Conservation (phyloP, 2,113 vertebrate genomes). For the Coracopsis vasa region DNA sequence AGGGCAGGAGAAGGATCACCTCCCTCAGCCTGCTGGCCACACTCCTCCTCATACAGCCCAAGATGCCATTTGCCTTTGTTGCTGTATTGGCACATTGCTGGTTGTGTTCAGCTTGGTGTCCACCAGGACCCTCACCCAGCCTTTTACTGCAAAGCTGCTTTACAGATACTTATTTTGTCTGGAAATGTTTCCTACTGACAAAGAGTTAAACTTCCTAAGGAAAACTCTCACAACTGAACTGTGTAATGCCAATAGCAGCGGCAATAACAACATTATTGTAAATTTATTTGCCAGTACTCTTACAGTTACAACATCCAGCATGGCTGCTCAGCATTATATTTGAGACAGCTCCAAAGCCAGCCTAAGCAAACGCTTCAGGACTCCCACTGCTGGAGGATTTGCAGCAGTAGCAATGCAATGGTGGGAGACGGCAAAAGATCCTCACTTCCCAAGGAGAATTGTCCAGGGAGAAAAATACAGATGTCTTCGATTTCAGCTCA, state of each 20-base stretch:
- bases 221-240: background rate
- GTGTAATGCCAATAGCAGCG: background rate
- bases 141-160: background rate
- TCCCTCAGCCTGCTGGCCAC: background rate
- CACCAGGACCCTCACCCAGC: background rate
- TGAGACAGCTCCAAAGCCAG: background rate
- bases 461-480: background rate
- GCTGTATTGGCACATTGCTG: background rate
- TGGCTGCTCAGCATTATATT: accelerated
- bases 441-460: background rate
- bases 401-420: background rate
- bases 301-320: background rate
- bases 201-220: background rate
- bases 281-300: background rate
- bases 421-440: background rate
- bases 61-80: background rate
- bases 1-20: background rate
- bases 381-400: background rate
- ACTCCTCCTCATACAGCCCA: accelerated
- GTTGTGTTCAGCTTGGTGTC: accelerated
- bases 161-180: background rate
- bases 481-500: background rate
- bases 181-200: background rate
- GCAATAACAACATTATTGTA: no score
- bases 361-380: background rate